These are phyloP conservation scores for Basileuterus tristriatus DNA, from an alignment of 2,797 vertebrate species.

Conservation along the genomic window DNA sequence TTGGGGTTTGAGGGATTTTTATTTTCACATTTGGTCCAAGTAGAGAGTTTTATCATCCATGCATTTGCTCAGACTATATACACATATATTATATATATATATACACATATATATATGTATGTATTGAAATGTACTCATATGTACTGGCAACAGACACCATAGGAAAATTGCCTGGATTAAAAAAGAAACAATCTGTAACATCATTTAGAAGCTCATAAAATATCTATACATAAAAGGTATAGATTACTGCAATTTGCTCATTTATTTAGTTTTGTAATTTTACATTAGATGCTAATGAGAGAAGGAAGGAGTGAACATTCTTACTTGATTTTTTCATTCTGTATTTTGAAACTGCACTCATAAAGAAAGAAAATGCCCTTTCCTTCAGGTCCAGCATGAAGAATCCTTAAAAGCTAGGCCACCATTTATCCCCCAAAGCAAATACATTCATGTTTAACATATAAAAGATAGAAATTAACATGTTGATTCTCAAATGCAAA, in stretches of 20 bases:
- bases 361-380: not conserved
- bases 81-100: no score
- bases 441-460: not conserved
- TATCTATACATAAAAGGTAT: not conserved
- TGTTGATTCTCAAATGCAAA: not conserved
- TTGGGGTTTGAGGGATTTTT: rapidly evolving
- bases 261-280: not conserved
- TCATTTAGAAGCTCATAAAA: not conserved
- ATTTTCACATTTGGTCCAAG: not conserved
- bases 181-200: not conserved
- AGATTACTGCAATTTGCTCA: not conserved
- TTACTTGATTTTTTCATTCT: not conserved
- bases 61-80: not conserved
- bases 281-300: not conserved
- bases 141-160: not conserved
- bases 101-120: no score
- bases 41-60: not conserved
- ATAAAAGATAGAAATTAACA: not conserved
- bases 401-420: not conserved
- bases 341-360: not conserved
- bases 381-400: not conserved
- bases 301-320: not conserved
- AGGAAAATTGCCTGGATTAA: not conserved
- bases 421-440: not conserved
- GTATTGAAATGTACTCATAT: not conserved